phyloP scores from a whole-genome alignment of 2,113 vertebrate species.

The Bostrychus sinensis region DNA sequence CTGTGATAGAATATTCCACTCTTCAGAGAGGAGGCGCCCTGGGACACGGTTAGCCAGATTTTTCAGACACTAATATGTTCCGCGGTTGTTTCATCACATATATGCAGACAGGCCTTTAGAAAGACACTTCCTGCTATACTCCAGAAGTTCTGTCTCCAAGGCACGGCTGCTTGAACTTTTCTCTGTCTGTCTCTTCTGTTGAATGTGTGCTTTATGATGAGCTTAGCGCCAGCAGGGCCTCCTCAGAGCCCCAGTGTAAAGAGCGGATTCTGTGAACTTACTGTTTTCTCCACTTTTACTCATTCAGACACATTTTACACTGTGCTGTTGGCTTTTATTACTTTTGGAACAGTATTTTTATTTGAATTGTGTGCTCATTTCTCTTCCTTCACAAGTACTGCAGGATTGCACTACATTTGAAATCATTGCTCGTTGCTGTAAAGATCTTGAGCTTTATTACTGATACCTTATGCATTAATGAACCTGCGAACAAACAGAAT shows the following conservation, averaged over 20 bases:
- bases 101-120: slow-evolving; percentile 17
- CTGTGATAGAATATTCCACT: slow-evolving; percentile 40
- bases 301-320: slow-evolving; percentile 13
- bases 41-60: slow-evolving; percentile 51
- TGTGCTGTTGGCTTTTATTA: not conserved
- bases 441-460: not conserved
- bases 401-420: not conserved
- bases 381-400: not conserved
- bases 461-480: not conserved
- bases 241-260: not conserved
- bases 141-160: slow-evolving; percentile 28
- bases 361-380: not conserved
- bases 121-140: slow-evolving; percentile 17
- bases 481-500: slow-evolving; percentile 3
- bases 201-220: slow-evolving; percentile 19
- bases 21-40: slow-evolving; percentile 18
- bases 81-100: slow-evolving; percentile 27
- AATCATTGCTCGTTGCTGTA: not conserved
- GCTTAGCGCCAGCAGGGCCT: not conserved
- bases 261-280: slow-evolving; percentile 1
- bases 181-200: slow-evolving; percentile 9
- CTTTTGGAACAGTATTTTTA: not conserved
- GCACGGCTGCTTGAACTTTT: not conserved
- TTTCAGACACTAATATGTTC: slow-evolving; percentile 26
- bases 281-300: not conserved